Evolutionary conservation across 1,140 invertebrate species (phyloP), one percentile per base, ranked within the genome.

Genomic region (Eumaeus atala): DNA sequence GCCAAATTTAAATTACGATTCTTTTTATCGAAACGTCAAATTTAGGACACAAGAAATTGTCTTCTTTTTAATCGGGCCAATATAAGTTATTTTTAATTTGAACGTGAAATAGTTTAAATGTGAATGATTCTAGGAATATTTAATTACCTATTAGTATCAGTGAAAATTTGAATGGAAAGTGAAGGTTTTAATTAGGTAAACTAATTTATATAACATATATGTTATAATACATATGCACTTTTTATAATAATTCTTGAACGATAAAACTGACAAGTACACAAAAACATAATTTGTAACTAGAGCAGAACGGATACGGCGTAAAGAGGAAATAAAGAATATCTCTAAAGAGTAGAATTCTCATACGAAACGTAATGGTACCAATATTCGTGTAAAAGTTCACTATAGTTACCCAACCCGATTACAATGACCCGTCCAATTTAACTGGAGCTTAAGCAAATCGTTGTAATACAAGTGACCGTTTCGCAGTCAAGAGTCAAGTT

Each of bases 321-420:
- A 71, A 66, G 38, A 70, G 68, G 60, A 72, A 40, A 62, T 51
- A 61, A 51, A 60, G 70, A 69, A 74, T 67, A 74, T 77, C 63
- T 64, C 74, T 73, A 83, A 76, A 82, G 81, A 84, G 84, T 86
- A 84, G 81, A 84, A 80, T 84, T 84, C 83, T 86, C 79, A 84
- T 86, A 86, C 80, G 71, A 79, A 84, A 72, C 62, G 75, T 86
- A 84, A 86, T 84, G 72, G 76, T 71, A 82, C 80, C 56, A 80
- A 84, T 86, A 81, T 83, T 86, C 81, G 77, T 83, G 79, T 86
- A 86, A 84, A 84, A 84, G 83, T 87, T 84, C 81, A 87, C 77
- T 77, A 84, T 83, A 72, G 67, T 84, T 84, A 73, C 75, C 71
- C 72, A 85, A 83, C 68, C 64, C 74, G 64, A 72, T 75, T 80